phyloP scores from a whole-genome alignment of 2,113 vertebrate species.

The Cyanistes caeruleus region DNA sequence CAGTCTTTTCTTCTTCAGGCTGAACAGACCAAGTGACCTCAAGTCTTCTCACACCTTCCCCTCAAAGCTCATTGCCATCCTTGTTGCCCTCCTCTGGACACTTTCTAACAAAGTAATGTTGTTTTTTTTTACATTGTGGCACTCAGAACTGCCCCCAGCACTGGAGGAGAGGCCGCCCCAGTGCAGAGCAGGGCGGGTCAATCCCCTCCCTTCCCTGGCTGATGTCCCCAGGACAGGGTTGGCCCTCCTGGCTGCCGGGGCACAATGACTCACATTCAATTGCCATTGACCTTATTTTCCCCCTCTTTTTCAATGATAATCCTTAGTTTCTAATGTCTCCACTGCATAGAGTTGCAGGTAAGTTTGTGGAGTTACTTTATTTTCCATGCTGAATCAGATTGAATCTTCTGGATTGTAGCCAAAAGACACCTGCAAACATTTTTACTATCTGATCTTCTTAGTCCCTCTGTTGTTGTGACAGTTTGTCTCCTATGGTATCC shows the following conservation, averaged over 20 bases:
- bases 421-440: slow-evolving; percentile 34
- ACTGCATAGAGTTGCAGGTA: not conserved
- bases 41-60: not conserved
- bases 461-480: slow-evolving; percentile 40
- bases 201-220: not conserved
- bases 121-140: not conserved
- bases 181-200: not conserved
- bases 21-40: not conserved
- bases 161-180: not conserved
- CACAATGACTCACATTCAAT: not conserved
- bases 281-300: not conserved
- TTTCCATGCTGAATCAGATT: not conserved
- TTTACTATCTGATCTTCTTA: not conserved
- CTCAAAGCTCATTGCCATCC: not conserved
- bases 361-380: not conserved
- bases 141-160: not conserved
- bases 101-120: not conserved
- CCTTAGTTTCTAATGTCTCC: not conserved
- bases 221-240: not conserved
- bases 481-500: not conserved
- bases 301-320: not conserved
- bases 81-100: not conserved
- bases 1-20: not conserved
- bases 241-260: not conserved
- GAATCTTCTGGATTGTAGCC: not conserved